Evolutionary conservation across 1,140 invertebrate genomes (phyloP).

Genomic region (Bombus waltoni): DNA sequence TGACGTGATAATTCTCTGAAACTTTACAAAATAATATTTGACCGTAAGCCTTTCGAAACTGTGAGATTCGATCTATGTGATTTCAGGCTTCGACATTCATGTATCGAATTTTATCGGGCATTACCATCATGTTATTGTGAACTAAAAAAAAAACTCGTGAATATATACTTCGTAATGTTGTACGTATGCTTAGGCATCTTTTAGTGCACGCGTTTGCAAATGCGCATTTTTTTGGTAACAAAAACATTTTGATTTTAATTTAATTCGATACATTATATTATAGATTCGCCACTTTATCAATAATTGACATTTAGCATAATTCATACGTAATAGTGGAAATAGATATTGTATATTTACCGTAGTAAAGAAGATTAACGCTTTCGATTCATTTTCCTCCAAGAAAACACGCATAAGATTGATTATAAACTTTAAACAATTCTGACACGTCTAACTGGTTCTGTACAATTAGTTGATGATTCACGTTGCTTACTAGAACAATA

Average conservation of each 20-base stretch:
- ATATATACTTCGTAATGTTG: conserved; percentile 11
- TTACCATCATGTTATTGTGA: conserved; percentile 30
- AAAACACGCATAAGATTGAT: not conserved
- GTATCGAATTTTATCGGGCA: conserved; percentile 43
- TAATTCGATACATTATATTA: not conserved
- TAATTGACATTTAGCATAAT: not conserved
- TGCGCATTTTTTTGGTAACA: not conserved
- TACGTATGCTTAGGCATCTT: conserved; percentile 18
- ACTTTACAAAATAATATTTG: not conserved
- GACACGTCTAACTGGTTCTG: not conserved
- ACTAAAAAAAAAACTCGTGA: conserved; percentile 1
- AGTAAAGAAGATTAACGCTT: not conserved
- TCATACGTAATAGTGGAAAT: not conserved
- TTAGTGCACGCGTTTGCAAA: conserved; percentile 31
- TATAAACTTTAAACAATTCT: not conserved
- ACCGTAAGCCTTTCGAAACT: not conserved
- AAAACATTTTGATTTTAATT: not conserved
- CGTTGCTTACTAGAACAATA: not conserved
- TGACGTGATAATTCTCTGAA: conserved; percentile 1
- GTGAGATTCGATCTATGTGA: not conserved
- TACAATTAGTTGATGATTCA: not conserved
- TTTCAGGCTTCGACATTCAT: conserved; percentile 35
- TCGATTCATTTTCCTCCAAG: not conserved
- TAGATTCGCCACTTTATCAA: not conserved
- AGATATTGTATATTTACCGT: not conserved